Evolutionary conservation across 1,140 invertebrate genomes (phyloP), one percentile per base, ranked within the genome.

Genomic region (Solenopsis invicta): DNA sequence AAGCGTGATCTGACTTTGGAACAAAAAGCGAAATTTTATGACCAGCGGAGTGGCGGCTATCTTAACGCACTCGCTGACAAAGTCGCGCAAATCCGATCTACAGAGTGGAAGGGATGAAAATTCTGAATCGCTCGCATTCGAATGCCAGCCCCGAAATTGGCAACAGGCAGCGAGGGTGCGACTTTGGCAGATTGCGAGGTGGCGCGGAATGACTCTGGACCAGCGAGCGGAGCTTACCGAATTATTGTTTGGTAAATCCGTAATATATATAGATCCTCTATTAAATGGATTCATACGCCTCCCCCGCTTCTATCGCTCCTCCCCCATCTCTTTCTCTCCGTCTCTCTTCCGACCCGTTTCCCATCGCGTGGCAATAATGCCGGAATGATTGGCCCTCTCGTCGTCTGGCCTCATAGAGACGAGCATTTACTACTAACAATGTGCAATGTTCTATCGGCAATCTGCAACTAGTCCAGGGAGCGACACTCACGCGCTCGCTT

Each of bases 331-430:
- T 34, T 41, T 48, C 66, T 8, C 67, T n/a, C 41, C 10, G 41
- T 62, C 16, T 8, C 64, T 61, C 41, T 21, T 66, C 56, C n/a
- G 12, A 18, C 54, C 24, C 64, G 59, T 37, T 78, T 87, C 82
- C 67, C 56, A 78, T 76, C 41, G 66, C 62, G 75, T 18, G 85
- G 74, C 81, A 92, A 92, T 92, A 93, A 93, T 93, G 89, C 87
- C 78, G 87, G 90, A 91, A 92, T 92, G 90, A 93, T 93, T 92
- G 93, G 91, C 89, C 89, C 87, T 89, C 87, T 89, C 87, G 86
- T 86, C 88, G 90, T 89, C 89, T 91, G 81, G 82, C 77, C 82
- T 88, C 84, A 87, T 69, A 78, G 48, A 62, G 81, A 89, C 74
- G 87, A 75, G 87, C 87, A 91, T 91, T 91, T 86, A 86, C 85